A percentile compares a stretch with the other conserved stretches of the same genome.
Evolutionary conservation across 2,797 vertebrate genomes (phyloP).

Genomic region (Botia almorhae): DNA sequence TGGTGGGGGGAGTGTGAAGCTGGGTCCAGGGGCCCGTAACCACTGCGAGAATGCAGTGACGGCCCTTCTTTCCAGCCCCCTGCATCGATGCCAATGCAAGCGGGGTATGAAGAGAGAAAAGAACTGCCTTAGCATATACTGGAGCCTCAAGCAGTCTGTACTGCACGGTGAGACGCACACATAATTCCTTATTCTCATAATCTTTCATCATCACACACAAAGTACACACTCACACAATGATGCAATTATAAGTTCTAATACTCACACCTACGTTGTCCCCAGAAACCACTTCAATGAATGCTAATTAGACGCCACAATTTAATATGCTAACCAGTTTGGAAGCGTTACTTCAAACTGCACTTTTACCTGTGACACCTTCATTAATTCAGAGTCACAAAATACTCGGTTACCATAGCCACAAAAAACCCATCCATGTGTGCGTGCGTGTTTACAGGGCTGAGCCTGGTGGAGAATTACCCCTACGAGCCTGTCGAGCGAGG

Average conservation of each 20-base stretch:
- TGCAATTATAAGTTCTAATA: conserved; percentile 49
- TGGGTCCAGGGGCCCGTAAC: conserved; percentile 86
- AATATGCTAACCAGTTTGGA: conserved; percentile 41
- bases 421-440: conserved; percentile 14
- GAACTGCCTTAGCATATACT: conserved; percentile 92
- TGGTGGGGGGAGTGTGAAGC: conserved; percentile 86
- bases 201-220: conserved; percentile 21
- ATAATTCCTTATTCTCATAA: background rate
- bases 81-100: conserved; percentile 91
- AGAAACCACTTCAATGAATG: conserved; percentile 38
- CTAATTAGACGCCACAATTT: conserved; percentile 48
- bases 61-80: conserved; percentile 87
- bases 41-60: conserved; percentile 88
- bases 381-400: conserved; percentile 34
- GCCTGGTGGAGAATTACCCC: conserved; percentile 86
- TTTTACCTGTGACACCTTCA: conserved; percentile 43
- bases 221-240: conserved; percentile 41
- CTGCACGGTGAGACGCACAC: conserved; percentile 55
- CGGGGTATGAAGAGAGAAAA: conserved; percentile 94
- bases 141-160: conserved; percentile 80
- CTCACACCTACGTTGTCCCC: conserved; percentile 17
- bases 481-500: conserved; percentile 87
- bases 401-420: conserved; percentile 35
- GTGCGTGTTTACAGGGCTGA: conserved; percentile 77
- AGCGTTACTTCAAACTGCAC: conserved; percentile 39